A percentile compares a stretch with the other conserved stretches of the same genome.
These are phyloP conservation scores for Scaptomyza flava DNA, from an alignment of 2,888 invertebrate genomes.

Conservation along the genomic window DNA sequence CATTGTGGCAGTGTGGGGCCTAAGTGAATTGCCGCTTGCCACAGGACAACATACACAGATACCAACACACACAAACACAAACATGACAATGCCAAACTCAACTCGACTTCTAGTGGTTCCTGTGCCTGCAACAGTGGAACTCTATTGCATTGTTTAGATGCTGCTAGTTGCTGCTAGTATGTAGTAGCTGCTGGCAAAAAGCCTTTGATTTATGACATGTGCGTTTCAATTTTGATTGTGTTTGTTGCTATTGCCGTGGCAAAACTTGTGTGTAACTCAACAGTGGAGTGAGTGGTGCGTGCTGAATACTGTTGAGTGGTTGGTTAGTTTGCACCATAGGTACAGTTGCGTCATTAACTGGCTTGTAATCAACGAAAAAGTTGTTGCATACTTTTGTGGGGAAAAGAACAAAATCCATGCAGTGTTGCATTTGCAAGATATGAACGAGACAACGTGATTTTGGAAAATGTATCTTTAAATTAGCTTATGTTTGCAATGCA, in stretches of 20 bases:
- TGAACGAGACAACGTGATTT: no score
- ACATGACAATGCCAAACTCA: slow-evolving; percentile 21
- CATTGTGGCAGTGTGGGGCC: slow-evolving; percentile 33
- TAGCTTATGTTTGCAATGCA: no score
- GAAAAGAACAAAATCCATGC: background rate
- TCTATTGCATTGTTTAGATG: slow-evolving; percentile 67
- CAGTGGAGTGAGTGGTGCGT: background rate
- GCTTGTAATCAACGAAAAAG: slow-evolving; percentile 43
- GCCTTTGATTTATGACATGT: slow-evolving; percentile 76
- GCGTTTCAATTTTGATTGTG: slow-evolving; percentile 72
- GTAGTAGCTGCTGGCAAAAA: slow-evolving; percentile 37
- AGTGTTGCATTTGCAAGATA: background rate
- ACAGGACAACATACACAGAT: slow-evolving; percentile 23
- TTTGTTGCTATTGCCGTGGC: slow-evolving; percentile 33
- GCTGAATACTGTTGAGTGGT: background rate
- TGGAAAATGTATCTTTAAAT: no score
- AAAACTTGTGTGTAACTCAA: background rate
- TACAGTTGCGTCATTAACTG: slow-evolving; percentile 54
- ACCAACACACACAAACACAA: slow-evolving; percentile 26
- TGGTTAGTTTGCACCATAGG: slow-evolving; percentile 6
- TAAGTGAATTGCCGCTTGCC: slow-evolving; percentile 74
- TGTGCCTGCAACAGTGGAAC: slow-evolving; percentile 7
- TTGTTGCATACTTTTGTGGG: slow-evolving; percentile 25
- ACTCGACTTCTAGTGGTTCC: slow-evolving; percentile 34
- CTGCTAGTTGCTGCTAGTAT: slow-evolving; percentile 35